phyloP scores from a whole-genome alignment of 2,888 invertebrate species.

The Steromphala cineraria region DNA sequence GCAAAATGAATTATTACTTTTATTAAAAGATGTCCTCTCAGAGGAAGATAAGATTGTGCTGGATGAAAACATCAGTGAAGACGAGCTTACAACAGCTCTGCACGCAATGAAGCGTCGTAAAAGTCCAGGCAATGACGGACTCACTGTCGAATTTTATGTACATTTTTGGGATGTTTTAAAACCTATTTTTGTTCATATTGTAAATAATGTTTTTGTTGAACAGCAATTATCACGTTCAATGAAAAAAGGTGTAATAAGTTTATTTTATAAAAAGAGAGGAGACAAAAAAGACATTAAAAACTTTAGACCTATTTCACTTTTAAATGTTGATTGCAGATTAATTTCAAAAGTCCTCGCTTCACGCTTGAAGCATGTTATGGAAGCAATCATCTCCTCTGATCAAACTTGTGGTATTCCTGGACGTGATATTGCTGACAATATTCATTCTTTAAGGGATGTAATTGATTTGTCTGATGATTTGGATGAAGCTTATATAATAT shows the following conservation, averaged over 20 bases:
- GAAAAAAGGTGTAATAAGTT: neutral
- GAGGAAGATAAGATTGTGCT: neutral
- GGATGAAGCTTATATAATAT: neutral
- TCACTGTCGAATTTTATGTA: neutral
- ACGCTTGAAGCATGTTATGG: neutral
- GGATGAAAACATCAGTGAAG: neutral
- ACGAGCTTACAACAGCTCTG: neutral
- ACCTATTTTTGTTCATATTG: neutral
- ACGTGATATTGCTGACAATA: neutral
- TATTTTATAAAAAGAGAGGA: neutral
- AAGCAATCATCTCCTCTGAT: neutral
- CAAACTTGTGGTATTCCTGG: neutral
- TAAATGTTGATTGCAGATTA: neutral
- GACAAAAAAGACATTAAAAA: neutral
- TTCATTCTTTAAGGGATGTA: neutral
- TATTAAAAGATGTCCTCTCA: neutral
- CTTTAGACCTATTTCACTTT: neutral
- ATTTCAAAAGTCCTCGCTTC: neutral
- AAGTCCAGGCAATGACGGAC: slow-evolving; percentile 11
- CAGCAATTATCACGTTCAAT: neutral
- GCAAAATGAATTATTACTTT: neutral
- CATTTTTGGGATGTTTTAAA: neutral
- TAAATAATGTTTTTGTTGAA: neutral
- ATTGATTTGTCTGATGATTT: neutral
- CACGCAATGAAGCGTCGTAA: neutral